phyloP scores from a whole-genome alignment of 2,888 invertebrate genomes.

The Rotaria sp. region DNA sequence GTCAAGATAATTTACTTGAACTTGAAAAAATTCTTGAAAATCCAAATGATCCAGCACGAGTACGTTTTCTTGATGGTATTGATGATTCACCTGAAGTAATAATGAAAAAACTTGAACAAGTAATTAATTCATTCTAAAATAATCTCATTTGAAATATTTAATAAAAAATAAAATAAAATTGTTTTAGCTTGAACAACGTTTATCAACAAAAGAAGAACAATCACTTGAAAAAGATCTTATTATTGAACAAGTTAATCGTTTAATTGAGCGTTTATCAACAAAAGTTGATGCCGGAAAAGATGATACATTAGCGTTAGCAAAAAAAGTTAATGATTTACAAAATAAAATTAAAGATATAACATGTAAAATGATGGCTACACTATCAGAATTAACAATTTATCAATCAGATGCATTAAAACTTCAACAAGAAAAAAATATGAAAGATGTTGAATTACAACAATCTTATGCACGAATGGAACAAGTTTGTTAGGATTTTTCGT shows the following conservation, averaged over 20 bases:
- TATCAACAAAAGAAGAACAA: conserved; percentile 53
- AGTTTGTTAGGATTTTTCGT: background rate
- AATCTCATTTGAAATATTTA: background rate
- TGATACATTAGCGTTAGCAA: conserved; percentile 53
- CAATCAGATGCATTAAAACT: conserved; percentile 51
- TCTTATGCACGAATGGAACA: conserved; percentile 39
- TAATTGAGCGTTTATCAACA: conserved; percentile 48
- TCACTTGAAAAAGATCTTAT: conserved; percentile 54
- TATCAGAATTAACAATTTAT: conserved; percentile 55
- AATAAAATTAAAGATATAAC: conserved; percentile 46
- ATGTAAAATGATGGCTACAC: conserved; percentile 55
- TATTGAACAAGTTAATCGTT: conserved; percentile 51
- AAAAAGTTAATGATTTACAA: conserved; percentile 47
- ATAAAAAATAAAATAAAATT: background rate
- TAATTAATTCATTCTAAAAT: conserved; percentile 41
- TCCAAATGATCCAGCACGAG: conserved; percentile 50
- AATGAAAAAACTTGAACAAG: conserved; percentile 53
- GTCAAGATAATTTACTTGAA: conserved; percentile 53
- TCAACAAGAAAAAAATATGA: conserved; percentile 49
- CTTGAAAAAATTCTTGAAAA: conserved; percentile 53
- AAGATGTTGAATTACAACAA: conserved; percentile 50
- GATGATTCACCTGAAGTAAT: conserved; percentile 51
- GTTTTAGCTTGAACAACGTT: conserved; percentile 50
- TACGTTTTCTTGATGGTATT: conserved; percentile 50
- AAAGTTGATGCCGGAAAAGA: conserved; percentile 52